Conservation (phyloP, 1,140 invertebrate genomes). For the Chionoecetes opilio region DNA sequence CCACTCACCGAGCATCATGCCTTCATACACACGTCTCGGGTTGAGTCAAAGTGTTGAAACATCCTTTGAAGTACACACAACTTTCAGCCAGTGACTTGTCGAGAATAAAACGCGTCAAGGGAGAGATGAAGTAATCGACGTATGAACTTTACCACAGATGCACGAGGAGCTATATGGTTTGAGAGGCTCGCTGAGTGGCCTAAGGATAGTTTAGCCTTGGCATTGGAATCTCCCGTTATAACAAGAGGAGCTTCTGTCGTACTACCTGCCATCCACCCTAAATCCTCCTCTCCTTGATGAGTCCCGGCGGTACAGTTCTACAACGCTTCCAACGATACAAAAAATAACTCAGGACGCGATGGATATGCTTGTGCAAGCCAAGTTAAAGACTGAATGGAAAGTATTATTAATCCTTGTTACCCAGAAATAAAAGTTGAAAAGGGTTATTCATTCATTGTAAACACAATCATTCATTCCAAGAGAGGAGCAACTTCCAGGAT, state of each 20-base stretch:
- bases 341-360: neutral
- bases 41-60: neutral
- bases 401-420: neutral
- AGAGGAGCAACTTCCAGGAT: too few relatives aligned
- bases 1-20: slow-evolving; percentile 46
- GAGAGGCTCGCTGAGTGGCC: slow-evolving; percentile 35
- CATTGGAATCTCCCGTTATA: slow-evolving; percentile 63
- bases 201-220: slow-evolving; percentile 36
- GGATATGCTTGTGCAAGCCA: neutral
- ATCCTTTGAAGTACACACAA: neutral
- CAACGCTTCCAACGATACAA: neutral
- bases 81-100: neutral
- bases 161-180: neutral
- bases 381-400: neutral
- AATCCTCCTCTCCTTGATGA: too few relatives aligned
- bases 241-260: neutral
- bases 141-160: neutral
- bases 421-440: too few relatives aligned
- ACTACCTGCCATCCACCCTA: neutral
- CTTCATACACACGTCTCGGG: neutral
- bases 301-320: too few relatives aligned
- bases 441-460: too few relatives aligned
- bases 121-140: neutral
- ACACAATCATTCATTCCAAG: too few relatives aligned
- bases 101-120: neutral